Conservation (phyloP, 2,888 invertebrate species). For the Erpobdella octoculata region DNA sequence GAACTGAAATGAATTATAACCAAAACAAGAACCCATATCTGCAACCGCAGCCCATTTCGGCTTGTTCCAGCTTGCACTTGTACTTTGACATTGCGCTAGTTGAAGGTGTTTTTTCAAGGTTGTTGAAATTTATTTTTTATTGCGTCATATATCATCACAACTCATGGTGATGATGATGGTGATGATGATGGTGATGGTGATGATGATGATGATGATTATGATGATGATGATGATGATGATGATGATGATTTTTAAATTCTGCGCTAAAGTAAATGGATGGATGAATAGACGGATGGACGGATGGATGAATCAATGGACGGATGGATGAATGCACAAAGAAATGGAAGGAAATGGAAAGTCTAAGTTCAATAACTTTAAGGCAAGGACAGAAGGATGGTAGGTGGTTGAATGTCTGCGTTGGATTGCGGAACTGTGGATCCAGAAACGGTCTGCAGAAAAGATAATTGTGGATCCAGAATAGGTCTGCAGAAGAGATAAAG, state of each 20-base stretch:
- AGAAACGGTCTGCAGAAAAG: neutral
- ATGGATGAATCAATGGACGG: neutral
- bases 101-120: no score
- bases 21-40: no score
- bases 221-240: conserved; percentile 25
- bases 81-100: no score
- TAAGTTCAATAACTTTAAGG: no score
- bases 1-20: no score
- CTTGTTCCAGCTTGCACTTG: no score
- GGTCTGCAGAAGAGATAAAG: no score
- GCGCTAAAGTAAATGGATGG: neutral
- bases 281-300: neutral
- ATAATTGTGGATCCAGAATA: neutral
- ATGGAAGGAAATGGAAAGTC: no score
- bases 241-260: conserved; percentile 6
- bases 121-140: no score
- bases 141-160: neutral
- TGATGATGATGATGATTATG: conserved; percentile 22
- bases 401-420: neutral
- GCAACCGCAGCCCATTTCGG: no score
- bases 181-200: conserved; percentile 22
- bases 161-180: neutral
- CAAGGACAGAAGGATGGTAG: neutral
- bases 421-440: neutral
- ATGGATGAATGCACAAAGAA: neutral